Percentiles rank a stretch among this genome's conserved stretches.
Conservation (phyloP, 2,113 vertebrate genomes). For the Bufo bufo region DNA sequence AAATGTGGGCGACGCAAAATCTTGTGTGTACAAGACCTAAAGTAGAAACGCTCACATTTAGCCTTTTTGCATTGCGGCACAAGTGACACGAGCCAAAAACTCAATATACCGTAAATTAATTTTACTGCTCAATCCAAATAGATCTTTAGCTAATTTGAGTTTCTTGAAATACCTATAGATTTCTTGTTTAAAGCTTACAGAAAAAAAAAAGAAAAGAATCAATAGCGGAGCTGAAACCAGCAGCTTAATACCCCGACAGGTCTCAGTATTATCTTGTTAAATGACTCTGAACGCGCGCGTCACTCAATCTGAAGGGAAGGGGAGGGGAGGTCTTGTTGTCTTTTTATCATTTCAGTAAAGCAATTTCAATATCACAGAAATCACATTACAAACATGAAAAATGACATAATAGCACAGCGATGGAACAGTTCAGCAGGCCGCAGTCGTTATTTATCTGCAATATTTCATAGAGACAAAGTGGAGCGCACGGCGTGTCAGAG, state of each 20-base stretch:
- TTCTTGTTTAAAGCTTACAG: constrained; percentile 68
- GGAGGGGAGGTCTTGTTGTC: constrained; percentile 47
- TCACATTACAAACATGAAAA: constrained; percentile 5
- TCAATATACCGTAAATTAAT: constrained; percentile 66
- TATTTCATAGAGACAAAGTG: background rate
- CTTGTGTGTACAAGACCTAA: too few relatives aligned
- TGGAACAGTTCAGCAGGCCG: background rate
- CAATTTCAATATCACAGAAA: background rate
- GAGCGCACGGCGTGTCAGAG: too few relatives aligned
- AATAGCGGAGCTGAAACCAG: constrained; percentile 64
- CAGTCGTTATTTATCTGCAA: background rate
- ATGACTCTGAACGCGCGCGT: constrained; percentile 59
- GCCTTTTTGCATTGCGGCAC: background rate
- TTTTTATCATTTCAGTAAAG: constrained; percentile 38
- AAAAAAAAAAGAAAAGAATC: constrained; percentile 61
- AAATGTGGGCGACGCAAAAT: too few relatives aligned
- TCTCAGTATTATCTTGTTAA: constrained; percentile 63
- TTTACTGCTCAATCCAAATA: constrained; percentile 66
- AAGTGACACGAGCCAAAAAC: constrained; percentile 60
- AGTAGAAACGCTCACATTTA: too few relatives aligned
- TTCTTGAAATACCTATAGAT: constrained; percentile 68
- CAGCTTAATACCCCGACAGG: constrained; percentile 65
- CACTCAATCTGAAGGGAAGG: constrained; percentile 41
- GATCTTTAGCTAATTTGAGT: constrained; percentile 69
- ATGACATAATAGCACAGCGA: background rate